These are phyloP conservation scores for Orcinus orca DNA, from an alignment of 2,113 vertebrate species.

Conservation along the genomic window DNA sequence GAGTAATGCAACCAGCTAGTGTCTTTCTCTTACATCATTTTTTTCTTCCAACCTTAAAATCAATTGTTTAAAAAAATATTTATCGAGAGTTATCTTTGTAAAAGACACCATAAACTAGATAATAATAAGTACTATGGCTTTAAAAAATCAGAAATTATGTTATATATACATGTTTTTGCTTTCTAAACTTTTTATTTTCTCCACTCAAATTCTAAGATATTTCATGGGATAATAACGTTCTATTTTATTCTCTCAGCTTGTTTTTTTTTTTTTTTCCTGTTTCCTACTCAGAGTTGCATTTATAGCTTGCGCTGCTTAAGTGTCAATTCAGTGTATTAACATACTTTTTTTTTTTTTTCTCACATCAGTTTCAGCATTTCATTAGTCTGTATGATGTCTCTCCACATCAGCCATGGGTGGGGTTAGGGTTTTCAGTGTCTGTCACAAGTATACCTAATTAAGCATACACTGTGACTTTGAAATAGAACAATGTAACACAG, in stretches of 20 bases:
- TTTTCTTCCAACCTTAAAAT: background rate
- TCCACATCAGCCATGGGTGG: background rate
- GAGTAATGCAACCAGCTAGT: background rate
- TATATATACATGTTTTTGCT: background rate
- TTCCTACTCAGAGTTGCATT: background rate
- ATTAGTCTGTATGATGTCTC: background rate
- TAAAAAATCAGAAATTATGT: background rate
- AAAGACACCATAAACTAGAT: background rate
- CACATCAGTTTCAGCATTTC: background rate
- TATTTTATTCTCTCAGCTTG: background rate
- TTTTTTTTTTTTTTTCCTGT: background rate
- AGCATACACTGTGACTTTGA: background rate
- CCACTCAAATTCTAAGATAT: background rate
- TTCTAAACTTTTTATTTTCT: background rate
- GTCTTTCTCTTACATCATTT: background rate
- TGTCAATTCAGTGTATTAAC: background rate
- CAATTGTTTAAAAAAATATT: background rate
- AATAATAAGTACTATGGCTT: background rate
- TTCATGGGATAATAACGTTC: background rate
- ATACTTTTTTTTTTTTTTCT: background rate
- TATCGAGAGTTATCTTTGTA: background rate
- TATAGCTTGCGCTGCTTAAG: background rate
- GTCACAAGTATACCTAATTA: conserved; percentile 18
- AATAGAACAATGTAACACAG: background rate
- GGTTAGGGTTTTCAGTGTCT: background rate